These are phyloP conservation scores for Bolborhynchus lineola DNA, from an alignment of 2,113 vertebrate genomes.

Conservation along the genomic window DNA sequence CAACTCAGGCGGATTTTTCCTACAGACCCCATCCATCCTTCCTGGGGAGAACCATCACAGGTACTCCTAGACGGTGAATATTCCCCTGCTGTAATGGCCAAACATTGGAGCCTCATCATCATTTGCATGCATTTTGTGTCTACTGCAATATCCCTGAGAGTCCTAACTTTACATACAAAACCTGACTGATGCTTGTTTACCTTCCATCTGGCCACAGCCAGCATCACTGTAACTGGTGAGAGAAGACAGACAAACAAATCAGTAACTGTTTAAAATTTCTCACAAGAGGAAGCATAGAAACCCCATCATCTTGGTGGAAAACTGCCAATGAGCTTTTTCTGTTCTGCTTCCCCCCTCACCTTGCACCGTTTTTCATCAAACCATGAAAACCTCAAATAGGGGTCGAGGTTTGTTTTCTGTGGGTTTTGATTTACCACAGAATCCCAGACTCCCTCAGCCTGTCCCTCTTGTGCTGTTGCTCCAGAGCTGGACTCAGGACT, in stretches of 20 bases:
- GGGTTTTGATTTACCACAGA: background rate
- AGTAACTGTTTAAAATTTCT: constrained; percentile 6
- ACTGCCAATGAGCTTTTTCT: background rate
- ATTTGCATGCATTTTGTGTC: background rate
- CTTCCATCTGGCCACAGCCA: constrained; percentile 3
- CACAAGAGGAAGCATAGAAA: background rate
- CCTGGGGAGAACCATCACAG: background rate
- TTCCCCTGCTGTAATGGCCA: background rate
- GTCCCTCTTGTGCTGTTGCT: background rate
- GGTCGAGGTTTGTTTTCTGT: background rate
- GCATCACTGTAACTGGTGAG: background rate
- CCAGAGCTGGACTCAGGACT: background rate
- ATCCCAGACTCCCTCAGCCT: background rate
- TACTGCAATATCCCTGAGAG: background rate
- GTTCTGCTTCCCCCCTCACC: background rate
- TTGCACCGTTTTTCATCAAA: background rate
- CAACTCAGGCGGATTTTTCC: background rate
- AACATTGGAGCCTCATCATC: background rate
- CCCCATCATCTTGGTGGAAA: background rate
- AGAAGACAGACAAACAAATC: background rate
- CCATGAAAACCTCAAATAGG: background rate
- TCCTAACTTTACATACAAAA: background rate
- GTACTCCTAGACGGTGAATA: background rate
- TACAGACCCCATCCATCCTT: background rate
- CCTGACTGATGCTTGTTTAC: background rate